Evolutionary conservation across 37 sponge, comb jelly and placozoan genomes (phyloP).

Genomic region (Ephydatia muelleri): DNA sequence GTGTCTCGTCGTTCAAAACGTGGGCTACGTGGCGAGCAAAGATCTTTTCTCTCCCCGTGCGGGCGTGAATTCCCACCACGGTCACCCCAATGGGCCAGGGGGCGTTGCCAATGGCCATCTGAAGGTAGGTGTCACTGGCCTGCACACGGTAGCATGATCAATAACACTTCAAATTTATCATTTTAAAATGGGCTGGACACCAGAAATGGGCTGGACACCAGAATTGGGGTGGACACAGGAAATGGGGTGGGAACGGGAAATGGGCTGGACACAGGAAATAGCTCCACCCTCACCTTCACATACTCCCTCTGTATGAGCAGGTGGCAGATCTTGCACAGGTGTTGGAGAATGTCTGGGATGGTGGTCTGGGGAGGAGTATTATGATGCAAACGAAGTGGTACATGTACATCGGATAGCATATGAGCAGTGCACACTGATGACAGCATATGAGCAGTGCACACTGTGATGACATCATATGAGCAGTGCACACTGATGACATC

Average conservation of each 20-base stretch:
- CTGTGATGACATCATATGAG: too few species aligned
- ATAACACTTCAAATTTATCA: too few species aligned
- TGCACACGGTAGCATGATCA: too few species aligned
- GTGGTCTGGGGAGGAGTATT: constrained; percentile 48
- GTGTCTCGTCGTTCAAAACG: constrained; percentile 97
- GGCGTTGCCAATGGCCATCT: constrained; percentile 99
- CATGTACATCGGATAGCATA: neutral
- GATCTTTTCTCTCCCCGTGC: constrained; percentile 99
- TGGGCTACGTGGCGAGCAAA: constrained; percentile 96
- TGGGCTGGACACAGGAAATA: neutral
- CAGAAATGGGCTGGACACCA: too few species aligned
- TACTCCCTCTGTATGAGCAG: constrained; percentile 38
- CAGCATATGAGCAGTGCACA: too few species aligned
- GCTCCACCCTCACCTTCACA: neutral
- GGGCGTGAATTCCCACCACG: constrained; percentile 98
- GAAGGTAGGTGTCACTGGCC: constrained; percentile 91
- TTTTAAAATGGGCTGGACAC: too few species aligned
- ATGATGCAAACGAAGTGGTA: too few species aligned
- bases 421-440: neutral
- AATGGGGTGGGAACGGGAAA: too few species aligned
- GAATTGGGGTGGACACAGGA: too few species aligned
- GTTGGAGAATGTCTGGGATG: constrained; percentile 63
- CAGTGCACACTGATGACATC: too few species aligned
- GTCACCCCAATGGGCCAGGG: constrained; percentile 99
- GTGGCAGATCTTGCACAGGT: constrained; percentile 60